These are phyloP conservation scores for Hypomecis punctinalis DNA, from an alignment of 2,888 invertebrate genomes.

Conservation along the genomic window DNA sequence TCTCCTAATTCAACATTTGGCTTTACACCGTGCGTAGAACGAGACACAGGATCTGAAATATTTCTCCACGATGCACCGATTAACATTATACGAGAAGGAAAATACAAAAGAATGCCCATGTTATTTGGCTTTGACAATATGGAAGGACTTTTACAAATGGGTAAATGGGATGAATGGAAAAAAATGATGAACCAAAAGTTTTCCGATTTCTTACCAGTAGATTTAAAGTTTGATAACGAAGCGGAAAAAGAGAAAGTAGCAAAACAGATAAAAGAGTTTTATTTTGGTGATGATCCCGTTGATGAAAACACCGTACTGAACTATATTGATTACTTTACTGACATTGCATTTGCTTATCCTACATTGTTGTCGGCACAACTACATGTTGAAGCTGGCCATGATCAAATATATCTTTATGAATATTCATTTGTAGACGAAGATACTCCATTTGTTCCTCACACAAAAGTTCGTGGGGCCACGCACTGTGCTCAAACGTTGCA, in stretches of 20 bases:
- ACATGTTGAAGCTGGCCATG: slow-evolving; percentile 55
- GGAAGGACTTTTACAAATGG: slow-evolving; percentile 51
- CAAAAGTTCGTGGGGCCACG: slow-evolving; percentile 48
- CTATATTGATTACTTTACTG: slow-evolving; percentile 61
- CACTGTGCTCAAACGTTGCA: slow-evolving; percentile 56
- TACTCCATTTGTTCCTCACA: slow-evolving; percentile 46
- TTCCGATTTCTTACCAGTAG: slow-evolving; percentile 58
- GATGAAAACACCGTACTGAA: slow-evolving; percentile 47
- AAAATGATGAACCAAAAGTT: slow-evolving; percentile 59
- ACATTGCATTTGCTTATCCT: slow-evolving; percentile 61
- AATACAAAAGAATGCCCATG: slow-evolving; percentile 56
- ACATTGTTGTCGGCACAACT: slow-evolving; percentile 50
- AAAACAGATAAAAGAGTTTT: slow-evolving; percentile 54
- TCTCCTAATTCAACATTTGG: slow-evolving; percentile 48
- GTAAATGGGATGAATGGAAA: slow-evolving; percentile 52
- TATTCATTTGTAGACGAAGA: slow-evolving; percentile 56
- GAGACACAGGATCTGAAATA: slow-evolving; percentile 40
- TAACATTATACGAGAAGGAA: slow-evolving; percentile 52
- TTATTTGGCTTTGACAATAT: slow-evolving; percentile 60
- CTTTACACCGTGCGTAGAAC: slow-evolving; percentile 53
- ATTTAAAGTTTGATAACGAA: slow-evolving; percentile 56
- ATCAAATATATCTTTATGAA: slow-evolving; percentile 60
- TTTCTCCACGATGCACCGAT: slow-evolving; percentile 57
- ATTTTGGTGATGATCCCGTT: slow-evolving; percentile 56
- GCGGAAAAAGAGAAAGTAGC: slow-evolving; percentile 53